Evolutionary conservation across 2,888 invertebrate genomes (phyloP).

Genomic region (Drosophila infuscata): DNA sequence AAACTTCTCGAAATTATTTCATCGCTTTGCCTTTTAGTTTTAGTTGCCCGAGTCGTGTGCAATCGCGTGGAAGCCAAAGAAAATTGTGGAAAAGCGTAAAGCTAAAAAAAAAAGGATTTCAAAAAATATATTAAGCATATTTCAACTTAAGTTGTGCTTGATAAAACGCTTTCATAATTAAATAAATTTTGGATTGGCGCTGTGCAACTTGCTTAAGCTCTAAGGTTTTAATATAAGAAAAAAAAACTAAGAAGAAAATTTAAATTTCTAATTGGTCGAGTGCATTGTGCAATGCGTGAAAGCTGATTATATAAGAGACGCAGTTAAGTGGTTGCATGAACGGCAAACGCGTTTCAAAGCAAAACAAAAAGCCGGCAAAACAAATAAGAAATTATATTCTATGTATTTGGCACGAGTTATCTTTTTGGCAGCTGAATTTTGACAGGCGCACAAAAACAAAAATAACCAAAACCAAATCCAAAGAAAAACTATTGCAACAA

Average conservation of each 20-base stretch:
- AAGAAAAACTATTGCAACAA: slow-evolving; percentile 34
- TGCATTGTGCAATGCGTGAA: slow-evolving; percentile 57
- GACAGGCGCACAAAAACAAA: slow-evolving; percentile 51
- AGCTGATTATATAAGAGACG: slow-evolving; percentile 48
- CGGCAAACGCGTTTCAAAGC: slow-evolving; percentile 19
- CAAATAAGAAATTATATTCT: slow-evolving; percentile 30
- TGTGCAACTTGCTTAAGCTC: background rate
- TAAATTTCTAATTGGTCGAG: slow-evolving; percentile 4
- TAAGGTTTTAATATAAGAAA: slow-evolving; percentile 1
- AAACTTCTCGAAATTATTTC: slow-evolving; percentile 77
- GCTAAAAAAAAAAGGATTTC: slow-evolving; percentile 6
- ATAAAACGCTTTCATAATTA: slow-evolving; percentile 23
- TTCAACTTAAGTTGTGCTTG: slow-evolving; percentile 13
- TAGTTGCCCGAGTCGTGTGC: slow-evolving; percentile 70
- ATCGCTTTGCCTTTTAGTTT: slow-evolving; percentile 53
- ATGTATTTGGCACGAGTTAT: slow-evolving; percentile 46
- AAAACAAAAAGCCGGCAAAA: slow-evolving; percentile 67
- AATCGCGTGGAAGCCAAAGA: slow-evolving; percentile 69
- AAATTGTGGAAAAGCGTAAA: slow-evolving; percentile 37
- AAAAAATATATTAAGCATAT: background rate
- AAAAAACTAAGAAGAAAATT: background rate
- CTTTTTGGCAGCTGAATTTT: slow-evolving; percentile 60
- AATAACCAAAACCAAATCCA: slow-evolving; percentile 23
- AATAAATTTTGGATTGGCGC: slow-evolving; percentile 1
- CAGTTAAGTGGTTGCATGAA: slow-evolving; percentile 1